Evolutionary conservation across 2,888 invertebrate genomes (phyloP).

Genomic region (Troilus luridus): DNA sequence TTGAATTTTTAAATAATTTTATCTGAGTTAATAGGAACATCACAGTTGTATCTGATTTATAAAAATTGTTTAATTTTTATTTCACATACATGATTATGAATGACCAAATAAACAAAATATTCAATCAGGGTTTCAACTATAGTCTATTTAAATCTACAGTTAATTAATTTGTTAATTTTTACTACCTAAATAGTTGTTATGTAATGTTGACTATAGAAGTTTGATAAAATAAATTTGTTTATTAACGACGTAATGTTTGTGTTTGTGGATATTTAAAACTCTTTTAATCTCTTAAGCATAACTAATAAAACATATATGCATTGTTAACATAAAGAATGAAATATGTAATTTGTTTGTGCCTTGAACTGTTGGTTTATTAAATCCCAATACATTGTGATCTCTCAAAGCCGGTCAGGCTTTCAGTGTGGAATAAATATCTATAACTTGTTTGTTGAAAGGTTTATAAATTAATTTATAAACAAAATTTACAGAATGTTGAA

Average conservation of each 20-base stretch:
- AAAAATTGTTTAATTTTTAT: not conserved
- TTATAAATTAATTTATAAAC: constrained; percentile 43
- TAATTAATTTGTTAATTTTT: not conserved
- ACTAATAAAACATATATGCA: not conserved
- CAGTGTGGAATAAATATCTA: constrained; percentile 11
- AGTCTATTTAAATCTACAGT: constrained; percentile 2
- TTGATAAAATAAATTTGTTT: not conserved
- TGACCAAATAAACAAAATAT: constrained; percentile 23
- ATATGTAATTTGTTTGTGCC: not conserved
- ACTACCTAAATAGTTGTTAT: not conserved
- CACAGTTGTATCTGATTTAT: constrained; percentile 8
- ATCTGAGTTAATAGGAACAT: not conserved
- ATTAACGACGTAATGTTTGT: too few species aligned
- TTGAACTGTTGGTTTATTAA: not conserved
- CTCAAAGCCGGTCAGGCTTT: constrained; percentile 49
- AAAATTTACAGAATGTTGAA: constrained; percentile 45
- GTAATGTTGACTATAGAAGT: not conserved
- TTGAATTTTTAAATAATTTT: not conserved
- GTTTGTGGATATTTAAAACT: not conserved
- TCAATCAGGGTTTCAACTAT: constrained; percentile 28
- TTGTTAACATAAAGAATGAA: not conserved
- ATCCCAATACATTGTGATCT: constrained; percentile 51
- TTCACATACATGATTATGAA: not conserved
- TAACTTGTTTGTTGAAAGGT: constrained; percentile 45
- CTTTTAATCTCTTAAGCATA: not conserved